Evolutionary conservation across 2,888 invertebrate species (phyloP).

Genomic region (Lycia hirtaria): DNA sequence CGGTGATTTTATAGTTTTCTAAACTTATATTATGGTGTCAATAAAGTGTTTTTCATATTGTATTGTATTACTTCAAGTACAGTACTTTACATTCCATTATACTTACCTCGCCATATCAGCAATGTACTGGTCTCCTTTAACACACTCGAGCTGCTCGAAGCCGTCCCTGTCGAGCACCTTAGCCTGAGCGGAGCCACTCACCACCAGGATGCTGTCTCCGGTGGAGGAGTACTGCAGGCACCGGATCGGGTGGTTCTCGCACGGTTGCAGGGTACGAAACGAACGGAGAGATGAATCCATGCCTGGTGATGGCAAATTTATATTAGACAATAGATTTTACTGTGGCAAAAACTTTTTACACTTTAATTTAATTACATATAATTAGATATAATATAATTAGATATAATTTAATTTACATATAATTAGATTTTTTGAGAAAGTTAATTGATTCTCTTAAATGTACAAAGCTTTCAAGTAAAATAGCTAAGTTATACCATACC

Average conservation of each 20-base stretch:
- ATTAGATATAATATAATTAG: too few species aligned
- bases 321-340: background rate
- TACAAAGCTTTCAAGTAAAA: too few species aligned
- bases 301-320: constrained; percentile 76
- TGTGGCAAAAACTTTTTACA: too few species aligned
- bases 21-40: too few species aligned
- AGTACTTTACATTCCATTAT: too few species aligned
- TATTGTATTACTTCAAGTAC: too few species aligned
- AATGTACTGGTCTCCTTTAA: constrained; percentile 98
- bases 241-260: constrained; percentile 97
- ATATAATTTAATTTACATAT: too few species aligned
- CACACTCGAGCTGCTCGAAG: constrained; percentile 95
- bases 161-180: constrained; percentile 98
- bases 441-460: too few species aligned
- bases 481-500: constrained; percentile 64
- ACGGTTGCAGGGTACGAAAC: constrained; percentile 96
- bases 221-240: constrained; percentile 96
- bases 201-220: constrained; percentile 96
- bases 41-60: too few species aligned
- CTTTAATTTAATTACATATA: too few species aligned
- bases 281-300: constrained; percentile 97
- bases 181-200: constrained; percentile 96
- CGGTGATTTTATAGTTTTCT: too few species aligned
- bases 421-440: too few species aligned
- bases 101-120: constrained; percentile 92